Base-by-base conservation (phyloP, 2,797 vertebrate species). In the Pipistrellus pygmaeus region DNA sequence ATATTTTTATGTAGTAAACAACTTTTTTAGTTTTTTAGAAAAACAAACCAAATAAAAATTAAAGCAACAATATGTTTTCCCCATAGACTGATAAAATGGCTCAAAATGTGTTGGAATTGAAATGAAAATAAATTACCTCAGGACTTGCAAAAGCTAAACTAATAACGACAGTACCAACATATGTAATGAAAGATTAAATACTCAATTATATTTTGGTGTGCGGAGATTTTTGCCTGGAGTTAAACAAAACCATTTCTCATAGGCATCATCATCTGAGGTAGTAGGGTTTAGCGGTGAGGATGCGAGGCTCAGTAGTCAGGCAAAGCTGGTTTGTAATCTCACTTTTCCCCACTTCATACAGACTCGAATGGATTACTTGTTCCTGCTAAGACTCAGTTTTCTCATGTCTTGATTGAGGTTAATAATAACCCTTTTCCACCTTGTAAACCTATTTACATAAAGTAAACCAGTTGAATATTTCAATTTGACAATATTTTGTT, bases 61-160 rank as follows among this genome's bases (percentile, higher is more conserved):
- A 86, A 93, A 86, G 84, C 13, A 77, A 38, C 62, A 94, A 81
- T 88, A 25, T 82, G 17, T 89, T 95, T 88, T 92, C 53, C 73
- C 57, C 3, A 15, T 23, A 53, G 64, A 66, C 51, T 83, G 81
- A 94, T 92, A 90, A 90, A 94, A 90, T 73, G 44, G 30, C 35
- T 73, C n/a, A 66, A 91, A 93, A 76, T 64, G 11, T 88, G 30
- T 72, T 85, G 68, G 38, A 92, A 94, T 62, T 76, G 57, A 94
- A 66, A 83, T 73, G 76, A 93, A 96, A 95, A 96, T 80, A 87
- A 90, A 93, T 96, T 87, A 89, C 38, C 32, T 76, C 14, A 71
- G 55, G 80, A 76, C 20, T 88, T 92, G 8, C 4, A 90, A 95
- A 94, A 86, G 73, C 78, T 95, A 77, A 85, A 85, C 48, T 89